Evolutionary conservation across 2,888 invertebrate genomes (phyloP).

Genomic region (Andrena chrysosceles): DNA sequence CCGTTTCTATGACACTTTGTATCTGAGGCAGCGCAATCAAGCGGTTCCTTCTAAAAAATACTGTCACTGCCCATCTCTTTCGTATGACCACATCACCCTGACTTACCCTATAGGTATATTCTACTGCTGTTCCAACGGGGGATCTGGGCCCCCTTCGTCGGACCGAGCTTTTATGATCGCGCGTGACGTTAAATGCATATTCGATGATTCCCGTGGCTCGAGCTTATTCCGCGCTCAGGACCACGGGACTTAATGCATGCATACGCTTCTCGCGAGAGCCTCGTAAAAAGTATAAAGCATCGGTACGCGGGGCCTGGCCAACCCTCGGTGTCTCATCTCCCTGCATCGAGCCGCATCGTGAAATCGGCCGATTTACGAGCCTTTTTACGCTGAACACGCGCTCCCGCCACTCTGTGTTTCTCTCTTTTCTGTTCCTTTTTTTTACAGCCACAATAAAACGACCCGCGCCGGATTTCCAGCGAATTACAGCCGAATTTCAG

Average conservation of each 20-base stretch:
- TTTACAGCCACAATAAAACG: conserved; percentile 70
- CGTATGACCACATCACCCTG: no score
- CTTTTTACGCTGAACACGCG: conserved; percentile 50
- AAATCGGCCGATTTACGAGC: conserved; percentile 69
- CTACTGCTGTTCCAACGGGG: conserved; percentile 6
- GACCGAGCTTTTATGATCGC: conserved; percentile 36
- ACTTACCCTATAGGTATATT: background rate
- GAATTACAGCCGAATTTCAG: conserved; percentile 68
- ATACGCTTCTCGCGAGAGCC: conserved; percentile 25
- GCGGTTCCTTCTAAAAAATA: no score
- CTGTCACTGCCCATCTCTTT: no score
- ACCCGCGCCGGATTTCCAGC: conserved; percentile 62
- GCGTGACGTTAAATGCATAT: conserved; percentile 55
- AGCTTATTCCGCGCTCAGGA: conserved; percentile 8
- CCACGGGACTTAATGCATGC: conserved; percentile 31
- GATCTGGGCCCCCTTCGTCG: background rate
- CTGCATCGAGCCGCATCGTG: conserved; percentile 50
- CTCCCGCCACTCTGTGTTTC: conserved; percentile 6
- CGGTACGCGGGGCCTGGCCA: conserved; percentile 10
- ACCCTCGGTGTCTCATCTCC: conserved; percentile 52
- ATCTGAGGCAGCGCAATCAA: no score
- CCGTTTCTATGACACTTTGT: no score
- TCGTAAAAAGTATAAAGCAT: conserved; percentile 65
- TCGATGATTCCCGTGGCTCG: conserved; percentile 40
- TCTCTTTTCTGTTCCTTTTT: conserved; percentile 28